Evolutionary conservation across 2,888 invertebrate species (phyloP).

Genomic region (Dorcus parallelipipedus): DNA sequence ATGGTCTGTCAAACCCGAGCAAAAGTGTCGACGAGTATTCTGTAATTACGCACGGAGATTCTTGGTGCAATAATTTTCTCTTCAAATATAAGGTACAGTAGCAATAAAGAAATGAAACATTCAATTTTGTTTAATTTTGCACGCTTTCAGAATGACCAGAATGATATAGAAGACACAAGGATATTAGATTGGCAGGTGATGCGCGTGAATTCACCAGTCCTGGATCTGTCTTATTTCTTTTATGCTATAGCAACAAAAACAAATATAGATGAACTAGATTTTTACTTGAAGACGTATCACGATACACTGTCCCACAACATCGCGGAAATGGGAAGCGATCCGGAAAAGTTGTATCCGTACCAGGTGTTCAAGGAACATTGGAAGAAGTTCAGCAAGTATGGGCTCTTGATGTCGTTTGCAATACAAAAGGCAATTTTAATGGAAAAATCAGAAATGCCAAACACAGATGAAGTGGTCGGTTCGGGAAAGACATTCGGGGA

Average conservation of each 20-base stretch:
- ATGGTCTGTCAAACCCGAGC: too few species aligned
- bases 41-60: slow-evolving; percentile 4
- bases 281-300: slow-evolving; percentile 27
- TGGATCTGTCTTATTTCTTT: slow-evolving; percentile 8
- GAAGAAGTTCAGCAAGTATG: slow-evolving; percentile 29
- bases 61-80: slow-evolving; percentile 3
- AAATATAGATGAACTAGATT: background rate
- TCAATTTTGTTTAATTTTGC: slow-evolving; percentile 13
- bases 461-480: too few species aligned
- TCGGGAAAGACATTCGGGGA: background rate
- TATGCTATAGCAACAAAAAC: slow-evolving; percentile 1
- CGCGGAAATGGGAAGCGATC: slow-evolving; percentile 27
- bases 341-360: slow-evolving; percentile 31
- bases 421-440: background rate
- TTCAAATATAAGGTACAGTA: slow-evolving; percentile 16
- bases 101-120: slow-evolving; percentile 30
- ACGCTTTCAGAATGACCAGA: background rate
- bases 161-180: background rate
- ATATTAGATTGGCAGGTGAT: slow-evolving; percentile 5
- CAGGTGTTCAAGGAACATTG: slow-evolving; percentile 31
- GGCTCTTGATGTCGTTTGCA: slow-evolving; percentile 19
- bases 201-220: background rate
- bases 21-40: background rate
- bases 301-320: slow-evolving; percentile 28
- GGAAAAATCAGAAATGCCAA: slow-evolving; percentile 1